Evolutionary conservation across 2,113 vertebrate genomes (phyloP).

Genomic region (Perccottus glenii): DNA sequence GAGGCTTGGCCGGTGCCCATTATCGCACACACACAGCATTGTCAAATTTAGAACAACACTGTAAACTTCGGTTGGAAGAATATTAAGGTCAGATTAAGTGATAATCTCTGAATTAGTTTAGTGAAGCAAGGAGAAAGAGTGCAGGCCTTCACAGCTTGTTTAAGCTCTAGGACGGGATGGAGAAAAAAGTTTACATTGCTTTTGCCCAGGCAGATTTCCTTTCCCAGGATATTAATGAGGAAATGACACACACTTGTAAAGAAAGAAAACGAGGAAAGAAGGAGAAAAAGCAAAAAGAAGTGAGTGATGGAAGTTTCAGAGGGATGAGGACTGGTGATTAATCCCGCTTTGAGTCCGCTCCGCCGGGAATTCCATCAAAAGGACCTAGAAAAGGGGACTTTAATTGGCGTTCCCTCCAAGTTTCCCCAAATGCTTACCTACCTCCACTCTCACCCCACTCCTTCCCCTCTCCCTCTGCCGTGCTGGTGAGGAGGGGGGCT

Average conservation of each 20-base stretch:
- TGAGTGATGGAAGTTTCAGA: constrained; percentile 69
- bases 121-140: neutral
- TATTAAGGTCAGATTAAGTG: constrained; percentile 14
- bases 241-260: constrained; percentile 78
- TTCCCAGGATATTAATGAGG: constrained; percentile 82
- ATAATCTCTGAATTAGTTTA: constrained; percentile 30
- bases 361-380: constrained; percentile 82
- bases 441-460: constrained; percentile 52
- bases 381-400: constrained; percentile 68
- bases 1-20: constrained; percentile 36
- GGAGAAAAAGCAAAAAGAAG: constrained; percentile 45
- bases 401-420: constrained; percentile 76
- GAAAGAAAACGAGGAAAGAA: constrained; percentile 37
- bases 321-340: constrained; percentile 76
- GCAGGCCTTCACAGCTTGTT: constrained; percentile 31
- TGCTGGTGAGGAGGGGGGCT: constrained; percentile 65
- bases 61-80: constrained; percentile 28
- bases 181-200: constrained; percentile 45
- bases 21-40: constrained; percentile 31
- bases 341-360: constrained; percentile 76
- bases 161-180: constrained; percentile 19
- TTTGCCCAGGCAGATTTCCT: constrained; percentile 60
- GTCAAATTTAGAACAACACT: constrained; percentile 25
- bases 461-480: constrained; percentile 35
- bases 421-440: constrained; percentile 78